Evolutionary conservation across 2,113 vertebrate species (phyloP).

Genomic region (Illadopsis cleaveri): DNA sequence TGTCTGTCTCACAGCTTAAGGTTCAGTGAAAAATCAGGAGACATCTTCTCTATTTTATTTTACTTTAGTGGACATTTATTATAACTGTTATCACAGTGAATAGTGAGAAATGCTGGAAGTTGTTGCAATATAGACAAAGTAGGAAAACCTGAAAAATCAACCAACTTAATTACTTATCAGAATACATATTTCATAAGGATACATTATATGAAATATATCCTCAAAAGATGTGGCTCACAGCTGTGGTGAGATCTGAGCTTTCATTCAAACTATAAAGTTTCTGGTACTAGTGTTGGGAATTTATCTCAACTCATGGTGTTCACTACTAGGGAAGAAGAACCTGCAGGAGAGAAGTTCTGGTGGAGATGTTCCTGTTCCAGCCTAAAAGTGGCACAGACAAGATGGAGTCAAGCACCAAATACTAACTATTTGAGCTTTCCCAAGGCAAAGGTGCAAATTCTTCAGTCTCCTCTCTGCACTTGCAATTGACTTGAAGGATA

Average conservation of each 20-base stretch:
- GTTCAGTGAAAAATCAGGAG: background rate
- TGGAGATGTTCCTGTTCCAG: background rate
- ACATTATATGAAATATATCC: background rate
- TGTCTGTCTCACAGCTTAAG: background rate
- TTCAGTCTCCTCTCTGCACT: background rate
- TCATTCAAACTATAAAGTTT: background rate
- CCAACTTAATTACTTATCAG: background rate
- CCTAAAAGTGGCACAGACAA: background rate
- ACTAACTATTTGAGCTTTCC: background rate
- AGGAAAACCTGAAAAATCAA: background rate
- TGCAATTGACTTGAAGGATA: background rate
- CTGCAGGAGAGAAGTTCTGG: background rate
- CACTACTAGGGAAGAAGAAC: background rate
- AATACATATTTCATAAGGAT: background rate
- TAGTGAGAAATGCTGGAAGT: background rate
- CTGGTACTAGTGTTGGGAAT: accelerated
- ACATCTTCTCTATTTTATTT: background rate
- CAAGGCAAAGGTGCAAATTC: background rate
- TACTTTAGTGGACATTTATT: background rate
- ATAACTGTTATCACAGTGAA: background rate
- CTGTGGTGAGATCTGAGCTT: background rate
- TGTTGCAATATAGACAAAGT: accelerated
- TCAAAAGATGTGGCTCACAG: background rate
- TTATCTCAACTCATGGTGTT: background rate
- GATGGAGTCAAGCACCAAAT: background rate